phyloP scores from a whole-genome alignment of 1,140 invertebrate species.

The Drosophila simulans region DNA sequence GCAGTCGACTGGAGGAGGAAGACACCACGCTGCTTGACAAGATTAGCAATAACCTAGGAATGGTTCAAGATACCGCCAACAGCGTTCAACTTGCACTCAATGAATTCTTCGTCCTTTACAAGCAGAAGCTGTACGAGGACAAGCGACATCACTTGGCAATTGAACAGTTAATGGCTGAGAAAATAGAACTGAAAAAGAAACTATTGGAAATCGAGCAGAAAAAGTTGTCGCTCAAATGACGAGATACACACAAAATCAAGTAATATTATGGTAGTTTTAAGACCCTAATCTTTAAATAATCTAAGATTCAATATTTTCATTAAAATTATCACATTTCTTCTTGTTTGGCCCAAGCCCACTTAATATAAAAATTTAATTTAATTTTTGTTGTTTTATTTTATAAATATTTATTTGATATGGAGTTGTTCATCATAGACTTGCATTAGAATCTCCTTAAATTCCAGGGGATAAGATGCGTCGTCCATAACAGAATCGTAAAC shows the following conservation, averaged over 20 bases:
- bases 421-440: conserved; percentile 33
- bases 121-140: conserved; percentile 63
- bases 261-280: conserved; percentile 10
- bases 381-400: conserved; percentile 3
- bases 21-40: conserved; percentile 43
- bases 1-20: conserved; percentile 17
- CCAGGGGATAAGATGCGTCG: conserved; percentile 34
- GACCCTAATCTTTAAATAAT: not conserved
- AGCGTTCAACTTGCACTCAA: conserved; percentile 41
- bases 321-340: conserved; percentile 1
- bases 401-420: conserved; percentile 11
- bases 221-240: conserved; percentile 57
- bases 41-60: conserved; percentile 40
- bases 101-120: conserved; percentile 65
- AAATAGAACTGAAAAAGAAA: conserved; percentile 65
- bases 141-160: conserved; percentile 58
- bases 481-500: conserved; percentile 48
- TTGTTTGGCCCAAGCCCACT: not conserved
- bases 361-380: not conserved
- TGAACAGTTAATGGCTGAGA: conserved; percentile 65
- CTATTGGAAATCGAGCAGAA: conserved; percentile 65
- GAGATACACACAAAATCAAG: not conserved
- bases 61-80: conserved; percentile 38
- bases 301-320: conserved; percentile 19
- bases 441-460: conserved; percentile 45